These are phyloP conservation scores for Saturnia pavonia DNA, from an alignment of 2,888 invertebrate species.

Conservation along the genomic window DNA sequence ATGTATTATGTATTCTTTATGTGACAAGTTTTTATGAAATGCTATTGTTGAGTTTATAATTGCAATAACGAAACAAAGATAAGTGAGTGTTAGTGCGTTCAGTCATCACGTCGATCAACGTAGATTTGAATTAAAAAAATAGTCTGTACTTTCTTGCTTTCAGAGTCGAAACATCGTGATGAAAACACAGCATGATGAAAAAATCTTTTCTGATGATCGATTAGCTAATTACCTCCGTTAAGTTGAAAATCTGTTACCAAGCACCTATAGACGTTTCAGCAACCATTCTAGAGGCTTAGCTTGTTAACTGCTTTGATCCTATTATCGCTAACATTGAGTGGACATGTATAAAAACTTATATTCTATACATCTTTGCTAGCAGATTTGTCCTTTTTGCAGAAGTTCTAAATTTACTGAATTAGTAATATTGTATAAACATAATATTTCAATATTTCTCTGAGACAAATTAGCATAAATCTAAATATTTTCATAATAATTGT, in stretches of 20 bases:
- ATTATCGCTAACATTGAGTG: neutral
- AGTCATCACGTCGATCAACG: neutral
- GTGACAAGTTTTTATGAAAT: neutral
- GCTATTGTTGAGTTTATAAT: neutral
- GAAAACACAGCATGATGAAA: neutral
- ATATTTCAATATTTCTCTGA: neutral
- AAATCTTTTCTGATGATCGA: no score
- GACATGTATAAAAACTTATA: no score
- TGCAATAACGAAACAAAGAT: neutral
- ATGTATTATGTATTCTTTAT: neutral
- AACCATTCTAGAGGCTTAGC: no score
- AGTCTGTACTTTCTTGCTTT: no score
- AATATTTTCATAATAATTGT: no score
- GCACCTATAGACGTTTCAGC: no score
- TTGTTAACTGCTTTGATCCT: neutral
- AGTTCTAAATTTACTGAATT: neutral
- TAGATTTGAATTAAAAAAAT: neutral
- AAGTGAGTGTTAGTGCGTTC: neutral
- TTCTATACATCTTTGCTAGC: neutral
- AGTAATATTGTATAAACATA: neutral
- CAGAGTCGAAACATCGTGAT: no score
- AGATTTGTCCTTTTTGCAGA: neutral
- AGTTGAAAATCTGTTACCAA: neutral
- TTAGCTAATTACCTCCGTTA: no score
- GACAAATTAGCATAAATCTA: neutral